These are phyloP conservation scores for Pteropus alecto DNA, from an alignment of 2,113 vertebrate species.

Conservation along the genomic window DNA sequence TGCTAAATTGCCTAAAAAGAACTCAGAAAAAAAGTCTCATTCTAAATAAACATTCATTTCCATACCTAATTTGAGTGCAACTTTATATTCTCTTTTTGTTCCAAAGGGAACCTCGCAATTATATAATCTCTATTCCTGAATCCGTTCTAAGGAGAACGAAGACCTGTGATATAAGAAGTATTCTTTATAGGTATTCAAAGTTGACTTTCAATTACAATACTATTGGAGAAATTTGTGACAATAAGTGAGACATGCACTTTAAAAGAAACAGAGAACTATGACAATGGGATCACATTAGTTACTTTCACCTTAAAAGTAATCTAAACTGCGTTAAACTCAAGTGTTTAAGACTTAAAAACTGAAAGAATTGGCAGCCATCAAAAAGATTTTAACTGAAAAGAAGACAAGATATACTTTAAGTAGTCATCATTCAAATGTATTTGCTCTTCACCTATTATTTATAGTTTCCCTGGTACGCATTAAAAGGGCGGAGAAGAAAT, in stretches of 20 bases:
- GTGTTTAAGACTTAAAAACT: constrained; percentile 76
- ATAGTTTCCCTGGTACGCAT: constrained; percentile 87
- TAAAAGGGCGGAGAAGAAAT: constrained; percentile 80
- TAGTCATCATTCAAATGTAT: constrained; percentile 86
- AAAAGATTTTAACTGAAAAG: constrained; percentile 75
- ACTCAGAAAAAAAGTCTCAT: neutral
- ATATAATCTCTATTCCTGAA: neutral
- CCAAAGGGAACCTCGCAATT: neutral
- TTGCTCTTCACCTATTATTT: constrained; percentile 93
- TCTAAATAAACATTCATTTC: neutral
- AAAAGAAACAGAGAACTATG: constrained; percentile 70
- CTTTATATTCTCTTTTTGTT: neutral
- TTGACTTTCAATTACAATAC: constrained; percentile 74
- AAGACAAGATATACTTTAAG: constrained; percentile 79
- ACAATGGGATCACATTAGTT: constrained; percentile 80
- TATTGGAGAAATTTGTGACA: constrained; percentile 73
- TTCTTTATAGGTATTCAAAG: constrained; percentile 70
- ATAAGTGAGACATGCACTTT: constrained; percentile 72
- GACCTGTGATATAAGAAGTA: constrained; percentile 65
- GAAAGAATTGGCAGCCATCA: constrained; percentile 73
- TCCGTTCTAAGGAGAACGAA: constrained; percentile 56
- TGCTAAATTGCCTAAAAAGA: neutral
- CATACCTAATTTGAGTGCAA: neutral
- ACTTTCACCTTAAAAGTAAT: constrained; percentile 81
- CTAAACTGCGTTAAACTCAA: constrained; percentile 78